A percentile compares a stretch with the other conserved stretches of the same genome.
These are phyloP conservation scores for Leptinotarsa lineolata DNA, from an alignment of 1,140 invertebrate species.

Conservation along the genomic window DNA sequence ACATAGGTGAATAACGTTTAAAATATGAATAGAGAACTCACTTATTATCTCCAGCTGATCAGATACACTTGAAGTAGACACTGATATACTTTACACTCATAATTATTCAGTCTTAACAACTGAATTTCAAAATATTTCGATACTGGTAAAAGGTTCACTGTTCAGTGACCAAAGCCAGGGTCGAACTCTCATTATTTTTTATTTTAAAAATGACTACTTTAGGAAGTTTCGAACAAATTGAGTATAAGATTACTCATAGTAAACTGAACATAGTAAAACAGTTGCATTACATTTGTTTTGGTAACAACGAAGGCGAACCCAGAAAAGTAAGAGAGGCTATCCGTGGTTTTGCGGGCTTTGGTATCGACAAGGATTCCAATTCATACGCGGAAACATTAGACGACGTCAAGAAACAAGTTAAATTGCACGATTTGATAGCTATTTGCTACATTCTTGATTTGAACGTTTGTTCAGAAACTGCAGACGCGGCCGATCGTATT, in stretches of 20 bases:
- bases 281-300: background rate
- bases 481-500: background rate
- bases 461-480: background rate
- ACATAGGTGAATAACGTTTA: no score
- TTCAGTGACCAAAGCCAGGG: no score
- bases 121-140: no score
- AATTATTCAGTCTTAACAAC: no score
- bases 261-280: background rate
- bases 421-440: background rate
- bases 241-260: conserved; percentile 5
- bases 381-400: background rate
- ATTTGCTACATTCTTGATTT: background rate
- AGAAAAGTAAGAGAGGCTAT: background rate
- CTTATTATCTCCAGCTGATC: no score
- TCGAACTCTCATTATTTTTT: no score
- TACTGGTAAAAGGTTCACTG: no score
- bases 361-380: background rate
- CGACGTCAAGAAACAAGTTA: background rate
- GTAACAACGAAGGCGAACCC: conserved; percentile 5
- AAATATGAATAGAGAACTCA: no score
- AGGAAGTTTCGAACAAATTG: background rate
- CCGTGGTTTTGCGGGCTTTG: background rate
- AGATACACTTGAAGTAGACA: no score
- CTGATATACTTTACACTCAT: no score
- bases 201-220: background rate